Conservation (phyloP, 2,888 invertebrate genomes). For the Clitarchus hookeri region DNA sequence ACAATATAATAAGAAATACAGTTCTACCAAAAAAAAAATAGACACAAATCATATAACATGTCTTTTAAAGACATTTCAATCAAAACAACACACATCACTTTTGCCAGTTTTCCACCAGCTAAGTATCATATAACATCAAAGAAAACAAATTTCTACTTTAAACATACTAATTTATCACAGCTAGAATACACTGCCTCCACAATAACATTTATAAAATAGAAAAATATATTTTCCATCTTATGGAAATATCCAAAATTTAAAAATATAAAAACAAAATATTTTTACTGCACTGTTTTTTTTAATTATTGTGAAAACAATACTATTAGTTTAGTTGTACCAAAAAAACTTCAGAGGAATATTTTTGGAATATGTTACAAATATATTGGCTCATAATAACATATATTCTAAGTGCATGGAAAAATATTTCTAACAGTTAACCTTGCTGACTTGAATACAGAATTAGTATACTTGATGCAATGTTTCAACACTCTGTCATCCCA, state of each 20-base stretch:
- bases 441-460: neutral
- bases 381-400: too few relatives aligned
- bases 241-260: neutral
- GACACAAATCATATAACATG: neutral
- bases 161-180: slow-evolving; percentile 5
- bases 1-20: neutral
- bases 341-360: too few relatives aligned
- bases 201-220: slow-evolving; percentile 14
- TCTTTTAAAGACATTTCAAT: neutral
- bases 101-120: slow-evolving; percentile 14
- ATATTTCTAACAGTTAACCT: neutral
- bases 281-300: neutral
- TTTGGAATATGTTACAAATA: too few relatives aligned
- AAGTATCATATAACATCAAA: neutral
- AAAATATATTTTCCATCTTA: neutral
- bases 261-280: neutral
- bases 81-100: neutral
- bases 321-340: too few relatives aligned
- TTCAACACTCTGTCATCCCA: neutral
- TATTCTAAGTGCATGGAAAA: neutral
- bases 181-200: slow-evolving; percentile 8
- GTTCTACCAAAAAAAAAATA: neutral
- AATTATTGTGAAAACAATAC: neutral
- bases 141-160: neutral
- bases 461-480: neutral